Base-by-base conservation (phyloP, 2,797 vertebrate species). In the Typhlichthys subterraneus region DNA sequence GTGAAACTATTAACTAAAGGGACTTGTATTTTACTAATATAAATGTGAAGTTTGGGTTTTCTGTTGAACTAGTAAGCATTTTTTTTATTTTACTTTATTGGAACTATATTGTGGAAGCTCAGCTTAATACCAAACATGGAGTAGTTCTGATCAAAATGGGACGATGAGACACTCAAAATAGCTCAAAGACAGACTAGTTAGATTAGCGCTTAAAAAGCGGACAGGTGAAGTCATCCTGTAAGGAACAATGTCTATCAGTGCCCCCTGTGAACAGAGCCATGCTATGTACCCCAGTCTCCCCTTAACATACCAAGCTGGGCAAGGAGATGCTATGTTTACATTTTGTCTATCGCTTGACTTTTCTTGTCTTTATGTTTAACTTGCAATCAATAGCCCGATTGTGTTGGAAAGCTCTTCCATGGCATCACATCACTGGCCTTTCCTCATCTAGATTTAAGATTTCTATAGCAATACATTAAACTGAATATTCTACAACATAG, bases 1-100 rank as follows among this genome's bases (percentile, higher is more conserved):
- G 77, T 62, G 54, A 84, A 79, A 82, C 85, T 83, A 85, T 83
- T 85, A 88, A 90, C 88, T 85, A 89, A 84, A 63, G 67, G 64
- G 77, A 77, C 81, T 78, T 83, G 67, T 82, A 68, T 83, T 81
- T 76, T 81, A 81, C 58, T 74, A 73, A 72, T 61, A 17, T 64
- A 67, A 80, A 79, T 77, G 70, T 82, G 82, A 83, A 83, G 31
- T 66, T 67, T 47, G 49, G 72, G 42, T 76, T 69, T 75, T 59
- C 75, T 70, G 54, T 57, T 72, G 58, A 74, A 69, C 29, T 38
- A 60, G 59, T 53, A 72, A 71, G 81, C 58, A n/a, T 59, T 70
- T 45, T 70, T 46, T n/a, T n/a, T 51, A 58, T 52, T 51, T 9
- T 57, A 63, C 54, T 50, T 61, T 53, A 49, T 67, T 72, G 47